Evolutionary conservation across 1,140 invertebrate genomes (phyloP), one percentile per base, ranked within the genome.

Genomic region (Drosophila ercepeae): DNA sequence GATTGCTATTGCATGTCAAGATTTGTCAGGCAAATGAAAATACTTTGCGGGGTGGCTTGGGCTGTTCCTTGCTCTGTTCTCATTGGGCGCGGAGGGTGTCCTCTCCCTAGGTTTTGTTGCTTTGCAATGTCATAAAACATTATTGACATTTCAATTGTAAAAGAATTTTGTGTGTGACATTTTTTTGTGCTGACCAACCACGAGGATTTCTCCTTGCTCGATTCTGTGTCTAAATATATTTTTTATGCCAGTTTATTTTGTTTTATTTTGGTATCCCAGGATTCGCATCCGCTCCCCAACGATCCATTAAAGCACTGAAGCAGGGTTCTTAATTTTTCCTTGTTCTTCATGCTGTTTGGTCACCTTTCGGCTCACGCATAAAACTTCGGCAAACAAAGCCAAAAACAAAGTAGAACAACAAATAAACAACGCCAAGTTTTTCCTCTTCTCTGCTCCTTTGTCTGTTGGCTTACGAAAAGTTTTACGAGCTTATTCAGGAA

Each of bases 141-240:
- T 86, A 86, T 86, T 88, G 82, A 82, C 82, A 88, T 86, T 88
- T 86, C 82, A 86, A 88, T 86, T 82, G 77, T 75, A 74, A 63
- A 75, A 81, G 57, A 57, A 53, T 77, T 84, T 75, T 78, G 72
- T 79, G 76, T 69, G 78, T 58, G 54, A 79, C 58, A 60, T 72
- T 72, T 72, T 19, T 57, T 29, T 27, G 16, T 14, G 11, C 45
- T n/a, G 45, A 44, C 34, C 58, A 65, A 25, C 41, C 52, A 52
- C n/a, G 1, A 7, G 1, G 6, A 8, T 36, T 36, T 41, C n/a
- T 41, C 6, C 36, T 8, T 18, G 36, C 13, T 13, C 3, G 13
- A 27, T 8, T 27, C 14, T 41, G 7, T 13, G 5, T 4, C n/a
- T 13, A 14, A 39, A 5, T 9, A 42, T 8, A 4, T 42, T 18